phyloP scores from a whole-genome alignment of 1,140 invertebrate genomes.

The Euschistus heros region DNA sequence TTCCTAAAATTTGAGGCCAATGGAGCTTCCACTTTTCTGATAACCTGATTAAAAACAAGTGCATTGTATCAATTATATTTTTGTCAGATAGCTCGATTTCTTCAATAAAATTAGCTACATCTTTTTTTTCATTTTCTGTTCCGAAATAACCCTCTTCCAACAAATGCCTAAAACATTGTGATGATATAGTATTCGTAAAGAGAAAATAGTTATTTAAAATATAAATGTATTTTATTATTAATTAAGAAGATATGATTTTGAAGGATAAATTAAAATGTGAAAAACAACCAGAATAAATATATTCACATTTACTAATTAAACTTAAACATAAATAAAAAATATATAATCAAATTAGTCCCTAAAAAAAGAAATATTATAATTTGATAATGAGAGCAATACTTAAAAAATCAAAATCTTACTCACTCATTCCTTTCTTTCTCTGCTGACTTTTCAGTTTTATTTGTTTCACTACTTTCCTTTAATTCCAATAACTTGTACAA shows the following conservation, averaged over 20 bases:
- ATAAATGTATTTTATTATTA: no score
- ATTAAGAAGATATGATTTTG: no score
- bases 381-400: neutral
- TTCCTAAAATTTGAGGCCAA: conserved; percentile 50
- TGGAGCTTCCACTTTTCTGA: conserved; percentile 46
- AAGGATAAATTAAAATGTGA: no score
- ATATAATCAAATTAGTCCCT: no score
- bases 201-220: no score
- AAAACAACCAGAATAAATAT: no score
- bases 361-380: conserved; percentile 8
- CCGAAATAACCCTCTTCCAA: conserved; percentile 47
- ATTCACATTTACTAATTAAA: no score
- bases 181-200: no score
- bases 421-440: conserved; percentile 16
- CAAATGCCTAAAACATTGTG: conserved; percentile 19
- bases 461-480: conserved; percentile 34
- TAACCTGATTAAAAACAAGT: conserved; percentile 46
- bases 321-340: no score
- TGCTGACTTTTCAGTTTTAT: neutral
- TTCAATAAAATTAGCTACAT: conserved; percentile 52
- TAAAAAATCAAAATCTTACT: conserved; percentile 10
- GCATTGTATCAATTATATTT: conserved; percentile 51
- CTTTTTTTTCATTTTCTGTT: conserved; percentile 47
- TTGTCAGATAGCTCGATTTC: conserved; percentile 35
- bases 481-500: conserved; percentile 49